These are phyloP conservation scores for Oceanites oceanicus DNA, from an alignment of 2,113 vertebrate species.

Conservation along the genomic window DNA sequence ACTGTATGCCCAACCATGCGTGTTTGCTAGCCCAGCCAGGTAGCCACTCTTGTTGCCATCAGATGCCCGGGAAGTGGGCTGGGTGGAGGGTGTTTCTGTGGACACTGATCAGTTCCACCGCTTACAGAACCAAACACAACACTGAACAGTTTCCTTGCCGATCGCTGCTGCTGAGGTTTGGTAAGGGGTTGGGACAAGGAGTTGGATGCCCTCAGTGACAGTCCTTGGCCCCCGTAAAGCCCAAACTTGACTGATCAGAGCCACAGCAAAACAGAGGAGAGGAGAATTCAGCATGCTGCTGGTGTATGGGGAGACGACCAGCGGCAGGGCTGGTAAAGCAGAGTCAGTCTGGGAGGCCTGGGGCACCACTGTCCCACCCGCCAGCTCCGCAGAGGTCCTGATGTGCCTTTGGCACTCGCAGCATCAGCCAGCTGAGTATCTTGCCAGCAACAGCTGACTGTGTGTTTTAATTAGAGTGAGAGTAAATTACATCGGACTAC, in stretches of 20 bases:
- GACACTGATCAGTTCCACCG: not conserved
- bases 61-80: not conserved
- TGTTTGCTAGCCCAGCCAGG: not conserved
- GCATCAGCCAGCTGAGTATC: not conserved
- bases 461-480: conserved; percentile 67
- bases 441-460: not conserved
- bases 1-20: not conserved
- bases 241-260: not conserved
- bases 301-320: rapidly evolving
- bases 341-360: not conserved
- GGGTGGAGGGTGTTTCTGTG: not conserved
- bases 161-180: not conserved
- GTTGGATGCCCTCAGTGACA: not conserved
- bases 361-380: not conserved
- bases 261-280: not conserved
- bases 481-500: conserved; percentile 26
- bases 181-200: not conserved
- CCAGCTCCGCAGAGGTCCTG: not conserved
- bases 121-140: not conserved
- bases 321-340: not conserved
- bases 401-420: not conserved
- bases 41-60: not conserved
- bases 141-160: not conserved
- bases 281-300: not conserved
- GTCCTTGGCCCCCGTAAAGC: rapidly evolving